These are phyloP conservation scores for Addax nasomaculatus DNA, from an alignment of 2,113 vertebrate species.

Conservation along the genomic window DNA sequence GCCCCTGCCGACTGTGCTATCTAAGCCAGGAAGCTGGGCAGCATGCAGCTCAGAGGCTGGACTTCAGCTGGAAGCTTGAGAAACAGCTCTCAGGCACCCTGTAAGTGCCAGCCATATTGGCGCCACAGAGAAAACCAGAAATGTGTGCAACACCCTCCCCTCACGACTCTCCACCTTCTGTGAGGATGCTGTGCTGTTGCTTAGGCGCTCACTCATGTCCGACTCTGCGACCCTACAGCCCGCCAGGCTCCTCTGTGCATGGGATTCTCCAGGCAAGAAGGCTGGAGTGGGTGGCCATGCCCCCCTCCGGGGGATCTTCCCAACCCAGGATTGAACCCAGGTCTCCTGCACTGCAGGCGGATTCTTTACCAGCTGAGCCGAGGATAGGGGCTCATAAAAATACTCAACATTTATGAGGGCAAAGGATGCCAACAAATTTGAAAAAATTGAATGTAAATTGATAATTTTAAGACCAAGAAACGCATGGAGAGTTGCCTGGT, in stretches of 20 bases:
- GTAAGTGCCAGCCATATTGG: accelerated
- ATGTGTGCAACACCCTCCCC: background rate
- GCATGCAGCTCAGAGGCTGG: too few relatives aligned
- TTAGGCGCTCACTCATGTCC: accelerated
- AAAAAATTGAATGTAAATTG: background rate
- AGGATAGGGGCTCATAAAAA: background rate
- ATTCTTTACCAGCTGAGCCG: background rate
- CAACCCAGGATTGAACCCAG: background rate
- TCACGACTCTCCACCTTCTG: background rate
- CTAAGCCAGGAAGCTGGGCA: too few relatives aligned
- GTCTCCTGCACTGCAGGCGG: background rate
- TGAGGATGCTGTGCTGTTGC: background rate
- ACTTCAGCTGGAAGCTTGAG: background rate
- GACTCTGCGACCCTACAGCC: accelerated
- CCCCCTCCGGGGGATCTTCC: background rate
- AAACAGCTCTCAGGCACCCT: background rate
- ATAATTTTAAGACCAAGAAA: background rate
- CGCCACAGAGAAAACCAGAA: background rate
- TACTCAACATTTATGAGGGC: background rate
- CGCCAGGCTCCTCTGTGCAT: background rate
- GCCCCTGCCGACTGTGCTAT: accelerated
- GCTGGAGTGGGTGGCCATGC: background rate
- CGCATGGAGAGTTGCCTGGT: background rate
- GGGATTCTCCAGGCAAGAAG: background rate
- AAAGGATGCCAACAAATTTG: background rate